These are phyloP conservation scores for Anorthoa munda DNA, from an alignment of 2,888 invertebrate species.

Conservation along the genomic window DNA sequence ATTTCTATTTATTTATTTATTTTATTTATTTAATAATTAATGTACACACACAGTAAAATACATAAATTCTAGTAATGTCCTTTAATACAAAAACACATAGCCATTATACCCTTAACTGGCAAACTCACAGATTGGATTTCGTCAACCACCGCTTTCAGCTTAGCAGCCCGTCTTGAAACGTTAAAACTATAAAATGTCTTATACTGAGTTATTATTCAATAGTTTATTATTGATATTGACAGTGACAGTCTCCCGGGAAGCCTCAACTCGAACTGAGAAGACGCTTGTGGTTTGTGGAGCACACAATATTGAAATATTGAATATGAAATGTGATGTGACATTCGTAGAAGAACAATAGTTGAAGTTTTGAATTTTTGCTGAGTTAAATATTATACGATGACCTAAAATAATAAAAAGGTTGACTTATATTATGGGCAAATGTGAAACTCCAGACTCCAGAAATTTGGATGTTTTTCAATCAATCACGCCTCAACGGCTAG, in stretches of 20 bases:
- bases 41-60: too few relatives aligned
- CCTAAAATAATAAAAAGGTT: too few relatives aligned
- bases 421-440: too few relatives aligned
- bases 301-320: conserved; percentile 41
- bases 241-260: conserved; percentile 21
- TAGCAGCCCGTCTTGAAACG: conserved; percentile 63
- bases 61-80: neutral
- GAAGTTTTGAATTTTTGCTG: neutral
- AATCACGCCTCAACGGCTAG: too few relatives aligned
- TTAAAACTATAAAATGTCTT: conserved; percentile 72
- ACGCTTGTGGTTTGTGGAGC: conserved; percentile 19
- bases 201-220: conserved; percentile 51
- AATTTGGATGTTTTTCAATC: too few relatives aligned
- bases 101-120: conserved; percentile 68
- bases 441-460: too few relatives aligned
- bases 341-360: neutral
- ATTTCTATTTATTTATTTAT: neutral
- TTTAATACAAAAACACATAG: conserved; percentile 39
- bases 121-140: conserved; percentile 79
- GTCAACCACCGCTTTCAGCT: conserved; percentile 78
- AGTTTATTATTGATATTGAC: conserved; percentile 50
- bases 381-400: too few relatives aligned
- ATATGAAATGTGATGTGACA: conserved; percentile 28
- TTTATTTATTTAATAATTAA: too few relatives aligned
- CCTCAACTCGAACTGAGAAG: conserved; percentile 26